Percentiles rank a stretch among this genome's conserved stretches.
phyloP scores from a whole-genome alignment of 2,888 invertebrate species.

The Hedychridium roseum region DNA sequence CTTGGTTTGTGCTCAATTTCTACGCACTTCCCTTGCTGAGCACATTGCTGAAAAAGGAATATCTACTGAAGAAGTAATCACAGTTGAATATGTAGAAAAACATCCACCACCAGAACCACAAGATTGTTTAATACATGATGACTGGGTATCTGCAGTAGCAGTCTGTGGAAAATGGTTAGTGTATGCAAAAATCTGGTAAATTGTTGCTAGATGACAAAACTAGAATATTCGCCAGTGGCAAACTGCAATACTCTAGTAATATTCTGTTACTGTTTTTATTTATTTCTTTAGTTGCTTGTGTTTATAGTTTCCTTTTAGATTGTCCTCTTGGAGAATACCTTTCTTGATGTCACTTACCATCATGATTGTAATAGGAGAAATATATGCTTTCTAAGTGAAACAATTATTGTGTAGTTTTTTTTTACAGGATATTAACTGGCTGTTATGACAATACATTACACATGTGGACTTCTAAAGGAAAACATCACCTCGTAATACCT shows the following conservation, averaged over 20 bases:
- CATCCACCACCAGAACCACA: conserved; percentile 92
- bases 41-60: conserved; percentile 79
- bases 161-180: conserved; percentile 73
- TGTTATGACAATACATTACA: conserved; percentile 94
- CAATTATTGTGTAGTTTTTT: too few relatives aligned
- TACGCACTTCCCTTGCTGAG: conserved; percentile 75
- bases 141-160: conserved; percentile 95
- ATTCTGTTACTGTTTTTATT: too few relatives aligned
- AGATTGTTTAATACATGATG: conserved; percentile 92
- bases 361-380: too few relatives aligned
- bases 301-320: too few relatives aligned
- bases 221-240: too few relatives aligned
- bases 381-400: too few relatives aligned
- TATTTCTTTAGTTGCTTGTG: too few relatives aligned
- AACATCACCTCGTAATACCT: conserved; percentile 82
- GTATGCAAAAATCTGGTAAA: too few relatives aligned
- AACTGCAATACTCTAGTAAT: too few relatives aligned
- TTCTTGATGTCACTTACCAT: too few relatives aligned
- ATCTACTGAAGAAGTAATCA: conserved; percentile 84
- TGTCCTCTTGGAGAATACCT: too few relatives aligned
- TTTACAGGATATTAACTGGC: conserved; percentile 84
- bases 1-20: conserved; percentile 82
- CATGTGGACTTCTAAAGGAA: conserved; percentile 88
- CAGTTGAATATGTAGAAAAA: conserved; percentile 91
- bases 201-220: too few relatives aligned